Evolutionary conservation across 2,113 vertebrate species (phyloP), one percentile per base, ranked within the genome.

Genomic region (Anguilla japonica): DNA sequence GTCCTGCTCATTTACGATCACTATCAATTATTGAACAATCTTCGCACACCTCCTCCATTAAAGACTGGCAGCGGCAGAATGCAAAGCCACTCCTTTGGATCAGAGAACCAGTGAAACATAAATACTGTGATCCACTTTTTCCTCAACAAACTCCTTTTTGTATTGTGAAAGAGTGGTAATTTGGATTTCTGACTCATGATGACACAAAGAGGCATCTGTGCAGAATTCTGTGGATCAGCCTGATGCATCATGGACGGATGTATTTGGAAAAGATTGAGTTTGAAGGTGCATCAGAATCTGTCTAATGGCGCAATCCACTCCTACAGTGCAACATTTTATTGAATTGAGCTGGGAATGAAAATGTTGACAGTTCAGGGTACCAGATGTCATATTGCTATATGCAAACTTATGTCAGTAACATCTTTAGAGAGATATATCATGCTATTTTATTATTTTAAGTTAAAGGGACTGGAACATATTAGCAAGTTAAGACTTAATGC

Each of bases 1-100:
- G 13, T 46, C 39, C 80, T 57, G 41, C 56, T 81, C 80, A 50
- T 78, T 84, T 75, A 56, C 41, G n/a, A 63, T 40, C 60, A 34
- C 57, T 41, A 84, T 85, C 11, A 84, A 85, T 84, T 88, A 88
- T 81, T 87, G 41, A 88, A 83, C 75, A 78, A 81, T 56, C 60
- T 34, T 60, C 83, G 18, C n/a, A 79, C 29, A 56, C 82, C 81
- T 83, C 84, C 63, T 89, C 39, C 79, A 84, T 79, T 88, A 60
- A 79, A 5, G 22, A 14, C 18, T 53, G 50, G 81, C 9, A 40
- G 39, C 11, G 78, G 3, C 18, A 50, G 50, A n/a, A 53, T 57
- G 84, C 46, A 5, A n/a, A 29, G 22, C 3, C 46, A 43, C 13
- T 26, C 34, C 29, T 39, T 29, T 40, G 46, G 34, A 85, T 18